Evolutionary conservation across 2,888 invertebrate genomes (phyloP), one percentile per base, ranked within the genome.

Genomic region (Cataglyphis livida): DNA sequence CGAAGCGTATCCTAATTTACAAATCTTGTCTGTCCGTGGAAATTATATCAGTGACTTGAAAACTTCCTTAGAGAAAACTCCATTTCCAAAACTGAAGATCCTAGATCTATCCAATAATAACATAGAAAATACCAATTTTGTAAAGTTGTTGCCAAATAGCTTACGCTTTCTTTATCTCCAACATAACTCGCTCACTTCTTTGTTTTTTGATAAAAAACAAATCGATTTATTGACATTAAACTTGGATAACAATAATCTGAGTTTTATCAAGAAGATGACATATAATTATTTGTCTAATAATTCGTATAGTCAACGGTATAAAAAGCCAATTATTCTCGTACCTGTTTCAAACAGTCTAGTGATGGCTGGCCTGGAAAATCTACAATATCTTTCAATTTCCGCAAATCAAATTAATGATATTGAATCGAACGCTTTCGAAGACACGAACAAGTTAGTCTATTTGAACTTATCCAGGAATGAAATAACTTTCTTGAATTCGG

Each of bases 51-150:
- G 0, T 0, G 9, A 35, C 5, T 61, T 61, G 15, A 15, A 7
- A 0, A 35, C 10, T 18, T 0, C n/a, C 0, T 0, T 0, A 25
- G 35, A 0, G 0, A 0, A 0, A 21, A 41, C 61, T 41, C 28
- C 35, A 3, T 76, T 87, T 15, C 86, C 87, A 0, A 62, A 71
- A 4, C 21, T 89, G 48, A 51, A n/a, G 3, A 9, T 81, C 3
- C 32, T 89, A 3, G 74, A 87, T 44, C 61, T 88, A 0, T 87
- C 88, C 0, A 25, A 0, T 0, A 89, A 89, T 12, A 0, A 0
- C 0, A 21, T 84, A 9, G 0, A 0, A 0, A 0, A 0, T 44
- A n/a, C 61, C 0, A 4, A 1, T 1, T 71, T 57, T 4, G 0
- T 5, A 1, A 0, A 15, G 1, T 7, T 28, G 0, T 28, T 62